A percentile compares a stretch with the other conserved stretches of the same genome.
Evolutionary conservation across 2,113 vertebrate genomes (phyloP).

Genomic region (Diphyllodes magnificus): DNA sequence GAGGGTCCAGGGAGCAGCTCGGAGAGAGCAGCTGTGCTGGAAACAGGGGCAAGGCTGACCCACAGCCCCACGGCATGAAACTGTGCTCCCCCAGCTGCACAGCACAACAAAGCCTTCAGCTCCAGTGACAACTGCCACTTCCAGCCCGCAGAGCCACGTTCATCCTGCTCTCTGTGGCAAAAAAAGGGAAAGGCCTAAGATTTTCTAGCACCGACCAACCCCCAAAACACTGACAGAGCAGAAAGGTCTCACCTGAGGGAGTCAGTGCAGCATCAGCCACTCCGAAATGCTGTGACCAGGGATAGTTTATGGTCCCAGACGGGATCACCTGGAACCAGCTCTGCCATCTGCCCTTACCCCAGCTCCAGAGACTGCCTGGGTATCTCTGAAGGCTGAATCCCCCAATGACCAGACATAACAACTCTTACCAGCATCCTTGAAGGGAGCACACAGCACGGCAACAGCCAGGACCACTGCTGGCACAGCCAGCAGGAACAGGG

Average conservation of each 20-base stretch:
- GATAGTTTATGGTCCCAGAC: background rate
- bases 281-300: background rate
- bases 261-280: background rate
- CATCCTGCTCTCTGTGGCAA: fast-evolving
- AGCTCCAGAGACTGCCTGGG: background rate
- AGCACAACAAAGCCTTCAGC: background rate
- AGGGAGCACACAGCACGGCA: fast-evolving
- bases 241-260: background rate
- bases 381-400: background rate
- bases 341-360: background rate
- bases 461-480: fast-evolving
- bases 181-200: background rate
- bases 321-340: background rate
- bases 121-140: background rate
- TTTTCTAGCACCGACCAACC: background rate
- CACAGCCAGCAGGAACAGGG: background rate
- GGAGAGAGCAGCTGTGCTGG: background rate
- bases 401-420: background rate
- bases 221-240: background rate
- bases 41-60: background rate
- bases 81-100: background rate
- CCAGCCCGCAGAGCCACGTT: fast-evolving
- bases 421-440: background rate
- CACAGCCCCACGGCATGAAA: conserved; percentile 33
- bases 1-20: background rate